These are phyloP conservation scores for Micrastur ruficollis DNA, from an alignment of 2,797 vertebrate species.

Conservation along the genomic window DNA sequence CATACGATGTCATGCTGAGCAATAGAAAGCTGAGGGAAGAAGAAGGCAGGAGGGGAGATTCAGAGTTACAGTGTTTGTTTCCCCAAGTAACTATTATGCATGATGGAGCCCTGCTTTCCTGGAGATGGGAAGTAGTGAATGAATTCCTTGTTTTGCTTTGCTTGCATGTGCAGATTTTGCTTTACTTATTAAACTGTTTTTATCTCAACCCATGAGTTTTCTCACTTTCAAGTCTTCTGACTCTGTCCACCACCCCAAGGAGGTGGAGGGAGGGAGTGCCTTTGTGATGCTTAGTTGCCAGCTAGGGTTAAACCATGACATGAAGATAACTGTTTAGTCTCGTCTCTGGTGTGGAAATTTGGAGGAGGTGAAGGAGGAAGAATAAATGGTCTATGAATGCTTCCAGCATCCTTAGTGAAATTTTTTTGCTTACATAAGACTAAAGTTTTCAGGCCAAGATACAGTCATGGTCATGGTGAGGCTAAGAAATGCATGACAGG, in stretches of 20 bases:
- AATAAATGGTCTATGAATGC: not conserved
- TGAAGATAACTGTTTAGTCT: not conserved
- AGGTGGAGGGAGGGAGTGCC: not conserved
- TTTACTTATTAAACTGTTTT: not conserved
- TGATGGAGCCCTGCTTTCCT: not conserved
- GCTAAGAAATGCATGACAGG: not conserved
- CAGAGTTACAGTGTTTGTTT: not conserved
- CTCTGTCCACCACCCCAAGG: not conserved
- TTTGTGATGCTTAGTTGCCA: not conserved
- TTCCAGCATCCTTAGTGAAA: not conserved
- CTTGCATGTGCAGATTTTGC: not conserved
- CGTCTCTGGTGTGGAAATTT: not conserved
- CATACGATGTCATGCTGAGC: not conserved
- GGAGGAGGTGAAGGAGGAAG: not conserved
- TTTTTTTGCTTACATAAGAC: accelerated
- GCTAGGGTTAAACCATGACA: not conserved
- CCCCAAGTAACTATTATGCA: not conserved
- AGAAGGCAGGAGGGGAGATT: too few relatives aligned
- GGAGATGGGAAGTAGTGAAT: not conserved
- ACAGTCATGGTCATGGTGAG: not conserved
- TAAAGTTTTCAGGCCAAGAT: not conserved
- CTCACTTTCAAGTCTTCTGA: not conserved
- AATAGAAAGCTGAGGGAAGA: not conserved
- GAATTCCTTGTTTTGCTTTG: not conserved
- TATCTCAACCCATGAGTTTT: not conserved